phyloP scores from a whole-genome alignment of 2,113 vertebrate genomes.

The Cnemophilus loriae region DNA sequence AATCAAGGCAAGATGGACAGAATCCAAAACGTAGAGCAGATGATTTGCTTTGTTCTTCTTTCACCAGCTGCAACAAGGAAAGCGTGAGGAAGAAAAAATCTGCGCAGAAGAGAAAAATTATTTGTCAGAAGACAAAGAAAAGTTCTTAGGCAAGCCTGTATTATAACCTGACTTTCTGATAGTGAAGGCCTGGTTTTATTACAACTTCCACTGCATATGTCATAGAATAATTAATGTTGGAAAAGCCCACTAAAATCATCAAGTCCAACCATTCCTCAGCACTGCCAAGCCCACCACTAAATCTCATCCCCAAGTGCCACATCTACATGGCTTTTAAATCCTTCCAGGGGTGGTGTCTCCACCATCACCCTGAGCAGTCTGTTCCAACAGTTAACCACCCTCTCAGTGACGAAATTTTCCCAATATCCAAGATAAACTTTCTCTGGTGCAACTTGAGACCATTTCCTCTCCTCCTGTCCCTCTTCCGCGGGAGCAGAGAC shows the following conservation, averaged over 20 bases:
- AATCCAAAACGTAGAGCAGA: not conserved
- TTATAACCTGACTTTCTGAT: not conserved
- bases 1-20: not conserved
- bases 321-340: not conserved
- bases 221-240: not conserved
- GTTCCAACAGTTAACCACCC: not conserved
- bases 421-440: not conserved
- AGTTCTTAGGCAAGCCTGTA: not conserved
- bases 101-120: not conserved
- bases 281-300: not conserved
- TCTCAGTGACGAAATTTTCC: not conserved
- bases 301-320: not conserved
- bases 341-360: not conserved
- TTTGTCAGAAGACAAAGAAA: not conserved
- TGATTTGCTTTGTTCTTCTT: not conserved
- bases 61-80: not conserved
- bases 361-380: not conserved
- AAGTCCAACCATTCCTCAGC: not conserved
- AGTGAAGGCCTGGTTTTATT: not conserved
- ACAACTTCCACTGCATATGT: not conserved
- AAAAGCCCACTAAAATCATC: not conserved
- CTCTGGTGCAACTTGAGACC: fast-evolving
- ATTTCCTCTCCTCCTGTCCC: not conserved
- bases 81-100: not conserved
- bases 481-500: not conserved